Evolutionary conservation across 2,113 vertebrate genomes (phyloP).

Genomic region (Elgaria multicarinata): DNA sequence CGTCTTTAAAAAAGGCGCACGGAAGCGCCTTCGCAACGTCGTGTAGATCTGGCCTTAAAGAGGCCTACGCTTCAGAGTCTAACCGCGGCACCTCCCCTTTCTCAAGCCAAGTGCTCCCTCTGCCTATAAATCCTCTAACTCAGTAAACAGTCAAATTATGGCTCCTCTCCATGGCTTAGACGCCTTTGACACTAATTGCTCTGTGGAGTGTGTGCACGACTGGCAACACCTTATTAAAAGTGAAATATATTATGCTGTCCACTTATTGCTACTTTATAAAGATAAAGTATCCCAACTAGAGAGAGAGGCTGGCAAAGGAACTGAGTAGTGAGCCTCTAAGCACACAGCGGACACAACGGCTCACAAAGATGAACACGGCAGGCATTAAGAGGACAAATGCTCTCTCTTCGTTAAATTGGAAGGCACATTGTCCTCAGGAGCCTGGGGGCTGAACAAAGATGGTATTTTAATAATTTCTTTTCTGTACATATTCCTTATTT

Average conservation of each 20-base stretch:
- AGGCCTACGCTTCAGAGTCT: not conserved
- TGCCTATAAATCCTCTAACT: conserved; percentile 71
- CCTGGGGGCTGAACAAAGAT: conserved; percentile 16
- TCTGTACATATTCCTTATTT: not conserved
- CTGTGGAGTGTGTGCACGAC: conserved; percentile 68
- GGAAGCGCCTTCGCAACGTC: no score
- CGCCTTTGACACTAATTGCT: conserved; percentile 80
- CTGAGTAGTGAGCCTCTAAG: conserved; percentile 16
- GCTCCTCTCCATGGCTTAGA: conserved; percentile 71
- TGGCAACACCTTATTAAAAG: conserved; percentile 84
- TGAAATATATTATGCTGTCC: conserved; percentile 81
- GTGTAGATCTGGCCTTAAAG: no score
- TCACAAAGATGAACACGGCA: fast-evolving
- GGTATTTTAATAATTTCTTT: not conserved
- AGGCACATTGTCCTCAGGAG: conserved; percentile 16
- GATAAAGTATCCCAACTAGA: conserved; percentile 72
- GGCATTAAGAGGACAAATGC: not conserved
- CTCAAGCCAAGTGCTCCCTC: conserved; percentile 42
- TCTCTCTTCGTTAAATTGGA: not conserved
- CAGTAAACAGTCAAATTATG: conserved; percentile 65
- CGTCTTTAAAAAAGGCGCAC: no score
- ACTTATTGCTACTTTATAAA: conserved; percentile 79
- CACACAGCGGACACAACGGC: not conserved
- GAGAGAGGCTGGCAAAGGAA: conserved; percentile 60
- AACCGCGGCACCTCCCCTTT: not conserved